phyloP scores from a whole-genome alignment of 2,797 vertebrate species.

The Poeciliopsis paucimaculata region DNA sequence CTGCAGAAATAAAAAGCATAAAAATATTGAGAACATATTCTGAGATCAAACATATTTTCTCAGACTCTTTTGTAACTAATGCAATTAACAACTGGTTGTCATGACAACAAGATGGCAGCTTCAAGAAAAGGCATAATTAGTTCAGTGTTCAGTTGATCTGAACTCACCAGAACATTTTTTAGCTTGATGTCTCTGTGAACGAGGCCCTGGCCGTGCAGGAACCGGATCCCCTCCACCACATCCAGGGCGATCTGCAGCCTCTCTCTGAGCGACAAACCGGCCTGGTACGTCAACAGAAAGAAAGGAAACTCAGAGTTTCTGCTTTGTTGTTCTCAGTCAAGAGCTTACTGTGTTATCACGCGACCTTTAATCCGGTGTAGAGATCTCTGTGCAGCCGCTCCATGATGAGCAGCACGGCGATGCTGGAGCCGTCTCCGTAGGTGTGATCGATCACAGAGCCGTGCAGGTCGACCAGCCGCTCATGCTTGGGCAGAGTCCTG shows the following conservation, averaged over 20 bases:
- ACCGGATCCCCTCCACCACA: conserved; percentile 97
- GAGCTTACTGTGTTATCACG: background rate
- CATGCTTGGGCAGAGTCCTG: conserved; percentile 93
- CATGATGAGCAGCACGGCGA: conserved; percentile 96
- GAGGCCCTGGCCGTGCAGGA: conserved; percentile 95
- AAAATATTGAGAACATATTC: background rate
- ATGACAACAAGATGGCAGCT: background rate
- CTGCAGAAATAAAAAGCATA: background rate
- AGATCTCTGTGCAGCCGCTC: conserved; percentile 96
- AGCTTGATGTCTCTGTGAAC: conserved; percentile 97
- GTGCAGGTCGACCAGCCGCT: conserved; percentile 93
- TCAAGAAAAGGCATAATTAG: background rate
- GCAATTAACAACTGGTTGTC: background rate
- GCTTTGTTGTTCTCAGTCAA: background rate
- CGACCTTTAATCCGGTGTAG: conserved; percentile 94
- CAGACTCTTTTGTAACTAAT: background rate
- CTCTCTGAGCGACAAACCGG: conserved; percentile 87
- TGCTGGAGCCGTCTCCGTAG: conserved; percentile 91
- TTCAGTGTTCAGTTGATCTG: background rate
- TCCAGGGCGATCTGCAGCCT: conserved; percentile 94
- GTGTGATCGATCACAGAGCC: conserved; percentile 96
- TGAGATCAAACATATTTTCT: background rate
- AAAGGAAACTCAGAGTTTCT: background rate
- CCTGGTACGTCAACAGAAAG: conserved; percentile 67
- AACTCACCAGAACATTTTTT: conserved; percentile 95